These are phyloP conservation scores for Brachionus plicatilis DNA, from an alignment of 1,140 invertebrate species.

Conservation along the genomic window DNA sequence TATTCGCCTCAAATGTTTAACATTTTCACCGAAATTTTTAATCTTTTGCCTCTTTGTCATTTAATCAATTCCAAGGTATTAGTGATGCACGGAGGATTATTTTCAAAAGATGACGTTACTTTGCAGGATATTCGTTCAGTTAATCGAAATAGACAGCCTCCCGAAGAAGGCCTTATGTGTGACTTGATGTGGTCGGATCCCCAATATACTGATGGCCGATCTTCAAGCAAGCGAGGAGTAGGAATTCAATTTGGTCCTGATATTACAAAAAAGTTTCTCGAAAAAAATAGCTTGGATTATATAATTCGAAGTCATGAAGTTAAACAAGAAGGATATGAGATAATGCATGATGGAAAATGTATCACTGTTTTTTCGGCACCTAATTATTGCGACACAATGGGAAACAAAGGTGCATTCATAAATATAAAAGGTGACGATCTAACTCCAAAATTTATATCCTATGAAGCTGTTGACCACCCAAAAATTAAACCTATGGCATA, in stretches of 20 bases:
- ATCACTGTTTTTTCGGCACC: conserved; percentile 72
- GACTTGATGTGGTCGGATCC: conserved; percentile 97
- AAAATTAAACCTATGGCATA: conserved; percentile 37
- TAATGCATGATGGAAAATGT: conserved; percentile 74
- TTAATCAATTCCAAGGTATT: conserved; percentile 85
- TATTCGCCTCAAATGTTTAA: conserved; percentile 86
- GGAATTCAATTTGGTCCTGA: conserved; percentile 92
- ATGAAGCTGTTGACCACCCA: conserved; percentile 38
- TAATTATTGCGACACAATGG: conserved; percentile 99
- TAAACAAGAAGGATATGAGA: conserved; percentile 89
- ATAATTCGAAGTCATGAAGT: conserved; percentile 95
- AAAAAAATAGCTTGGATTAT: conserved; percentile 80
- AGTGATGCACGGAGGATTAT: conserved; percentile 90
- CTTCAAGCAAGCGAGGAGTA: conserved; percentile 90
- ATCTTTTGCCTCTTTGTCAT: conserved; percentile 90
- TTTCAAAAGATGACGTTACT: conserved; percentile 78
- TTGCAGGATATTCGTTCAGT: conserved; percentile 81
- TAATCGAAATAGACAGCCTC: conserved; percentile 88
- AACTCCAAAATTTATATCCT: conserved; percentile 27
- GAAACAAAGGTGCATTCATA: conserved; percentile 74
- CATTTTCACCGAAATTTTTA: conserved; percentile 96
- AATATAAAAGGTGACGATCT: conserved; percentile 34
- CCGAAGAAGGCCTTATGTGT: conserved; percentile 86
- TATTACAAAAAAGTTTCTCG: conserved; percentile 51
- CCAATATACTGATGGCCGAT: conserved; percentile 73